Evolutionary conservation across 2,113 vertebrate genomes (phyloP), one percentile per base, ranked within the genome.

Genomic region (Apodemus speciosus): DNA sequence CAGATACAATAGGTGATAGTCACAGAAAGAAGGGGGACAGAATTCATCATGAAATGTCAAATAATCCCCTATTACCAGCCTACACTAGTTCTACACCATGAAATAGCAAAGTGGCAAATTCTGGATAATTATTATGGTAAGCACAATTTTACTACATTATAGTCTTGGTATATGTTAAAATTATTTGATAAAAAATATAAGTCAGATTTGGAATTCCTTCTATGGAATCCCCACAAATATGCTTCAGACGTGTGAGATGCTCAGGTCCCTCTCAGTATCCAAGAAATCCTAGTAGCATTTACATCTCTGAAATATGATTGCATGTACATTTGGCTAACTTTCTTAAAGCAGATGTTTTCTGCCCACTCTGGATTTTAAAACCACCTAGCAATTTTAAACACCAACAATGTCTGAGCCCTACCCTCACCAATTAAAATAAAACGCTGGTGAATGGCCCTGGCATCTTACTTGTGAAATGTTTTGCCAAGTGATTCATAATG

Each of bases 41-140:
- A 92, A 79, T 71, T 89, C 49, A 84, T 80, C 51, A 87, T 27
- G 68, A 3, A 92, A 83, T 30, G 89, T 92, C 83, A 88, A 95
- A 81, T 77, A 90, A 68, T 77, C 43, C 43, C 46, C 21, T 75
- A 64, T 35, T 85, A 73, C 69, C 21, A 87, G 25, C 84, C 23
- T 56, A 75, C 2, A 92, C 32, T 85, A 27, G 15, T 30, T 76
- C 56, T 60, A 4, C 23, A 90, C 16, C 80, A 66, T 64, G 18
- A 95, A 95, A 95, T 86, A 90, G 76, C 71, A 86, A 77, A 83
- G 69, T 68, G 86, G 79, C 64, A 92, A 90, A 92, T 87, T 94
- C 21, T 91, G 30, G 58, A 6, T 80, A 84, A 90, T 87, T 94
- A 51, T 81, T 79, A 84, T n/a, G 27, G 81, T 62, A 32, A 90